Evolutionary conservation across 2,888 invertebrate species (phyloP), one percentile per base, ranked within the genome.

Genomic region (Heliconius ethilla): DNA sequence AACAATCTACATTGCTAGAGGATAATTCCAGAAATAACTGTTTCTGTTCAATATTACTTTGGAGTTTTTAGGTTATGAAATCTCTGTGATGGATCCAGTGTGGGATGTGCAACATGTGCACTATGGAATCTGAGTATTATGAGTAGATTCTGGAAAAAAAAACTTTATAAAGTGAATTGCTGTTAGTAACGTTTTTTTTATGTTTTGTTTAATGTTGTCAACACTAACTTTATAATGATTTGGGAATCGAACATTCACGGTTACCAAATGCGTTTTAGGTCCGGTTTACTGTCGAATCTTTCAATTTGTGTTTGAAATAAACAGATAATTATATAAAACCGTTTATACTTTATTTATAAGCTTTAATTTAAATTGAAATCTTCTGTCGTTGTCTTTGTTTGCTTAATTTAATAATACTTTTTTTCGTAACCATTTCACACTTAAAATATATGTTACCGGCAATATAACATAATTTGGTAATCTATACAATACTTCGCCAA

Each of bases 221-320:
- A 86, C 92, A 93, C 92, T 93, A 93, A 93, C 92, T 91, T 90
- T 87, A 88, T 90, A 87, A 90, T 89, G 89, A 89, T 90, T 92
- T 91, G 89, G 91, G 88, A 92, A 90, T 90, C 89, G 87, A 85
- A 87, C 86, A 86, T 88, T 87, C 84, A 85, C 84, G 89, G 89
- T 91, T 91, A 90, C 91, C 88, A 84, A 90, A 90, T 88, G 88
- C 89, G 89, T 90, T 15, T 89, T 91, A 90, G 90, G 88, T 90
- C 91, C 89, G 90, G 90, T 89, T 89, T 90, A 90, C 88, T 92
- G 90, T 92, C 90, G 82, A 90, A 89, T 92, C 91, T 91, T 93
- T 90, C 92, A 92, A 92, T 92, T 93, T 93, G 93, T 93, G 93
- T 93, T 93, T 92, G 86, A 92, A 92, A 92, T 93, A 93, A 94